Evolutionary conservation across 1,140 invertebrate genomes (phyloP), one percentile per base, ranked within the genome.

Genomic region (Zaprionus inermis): DNA sequence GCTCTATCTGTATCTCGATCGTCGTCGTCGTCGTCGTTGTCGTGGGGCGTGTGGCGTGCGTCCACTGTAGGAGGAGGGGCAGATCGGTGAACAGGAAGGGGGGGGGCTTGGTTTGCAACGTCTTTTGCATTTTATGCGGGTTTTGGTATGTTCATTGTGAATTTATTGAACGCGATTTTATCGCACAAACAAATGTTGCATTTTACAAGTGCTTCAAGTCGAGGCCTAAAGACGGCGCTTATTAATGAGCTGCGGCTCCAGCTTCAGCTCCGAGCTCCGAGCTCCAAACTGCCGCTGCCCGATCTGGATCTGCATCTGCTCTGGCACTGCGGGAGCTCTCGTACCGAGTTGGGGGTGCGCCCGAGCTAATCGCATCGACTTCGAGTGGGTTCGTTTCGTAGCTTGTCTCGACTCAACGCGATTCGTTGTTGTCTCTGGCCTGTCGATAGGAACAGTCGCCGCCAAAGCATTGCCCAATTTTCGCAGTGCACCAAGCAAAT

Each of bases 111-210:
- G n/a, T n/a, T n/a, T n/a, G n/a, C 65, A 44, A 63, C 58, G 67
- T 79, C 76, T 86, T 68, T 73, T 73, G 83, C 84, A 83, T 88
- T 88, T 89, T 88, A 88, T 88, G 80, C 84, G 78, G 71, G 81
- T 79, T 90, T 89, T 89, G 85, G 85, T 85, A 90, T 91, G 89
- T 89, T 91, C 81, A 84, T 84, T 91, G 88, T 89, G 84, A 91
- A 91, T 91, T 91, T 91, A 91, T 91, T 91, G 84, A 68, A 79
- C 76, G 76, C 72, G 88, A 91, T 91, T 91, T 91, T 91, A 91
- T 91, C 88, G 88, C 81, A 75, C 79, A 91, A 91, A 91, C 90
- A 91, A 91, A 91, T 91, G 89, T 89, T 91, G 88, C 89, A 83
- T 88, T 88, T 88, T 88, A 88, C 84, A 88, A 88, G 84, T 83